Conservation (phyloP, 92 coral and sea anemone species). For the Epizoanthus scotinus region DNA sequence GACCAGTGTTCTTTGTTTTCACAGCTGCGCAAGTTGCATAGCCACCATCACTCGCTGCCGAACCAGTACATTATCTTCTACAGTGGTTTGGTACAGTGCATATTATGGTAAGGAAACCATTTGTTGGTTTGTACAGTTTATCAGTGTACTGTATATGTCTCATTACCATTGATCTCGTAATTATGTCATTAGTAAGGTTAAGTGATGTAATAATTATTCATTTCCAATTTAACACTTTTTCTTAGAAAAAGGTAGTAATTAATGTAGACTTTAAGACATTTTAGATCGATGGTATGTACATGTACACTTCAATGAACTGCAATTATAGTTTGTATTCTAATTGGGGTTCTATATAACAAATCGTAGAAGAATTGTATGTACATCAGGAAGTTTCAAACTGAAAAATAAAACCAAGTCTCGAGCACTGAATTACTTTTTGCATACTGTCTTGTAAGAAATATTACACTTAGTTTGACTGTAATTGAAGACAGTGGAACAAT, state of each 20-base stretch:
- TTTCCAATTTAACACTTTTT: no score
- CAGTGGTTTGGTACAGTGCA: conserved; percentile 83
- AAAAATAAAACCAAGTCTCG: not conserved
- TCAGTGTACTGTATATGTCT: not conserved
- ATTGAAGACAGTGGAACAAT: no score
- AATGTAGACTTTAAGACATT: no score
- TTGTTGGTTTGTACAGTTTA: not conserved
- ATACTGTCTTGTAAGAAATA: not conserved
- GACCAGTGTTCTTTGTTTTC: conserved; percentile 12
- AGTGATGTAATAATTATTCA: no score
- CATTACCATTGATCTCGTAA: not conserved
- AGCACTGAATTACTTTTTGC: not conserved
- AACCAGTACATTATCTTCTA: conserved; percentile 92
- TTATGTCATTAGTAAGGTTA: no score
- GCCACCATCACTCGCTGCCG: conserved; percentile 81
- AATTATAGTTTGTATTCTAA: no score
- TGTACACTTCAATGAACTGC: no score
- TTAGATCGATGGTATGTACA: no score
- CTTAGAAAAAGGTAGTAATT: no score
- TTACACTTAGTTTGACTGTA: not conserved
- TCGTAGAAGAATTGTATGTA: no score
- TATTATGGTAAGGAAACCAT: conserved; percentile 74
- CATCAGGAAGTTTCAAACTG: not conserved
- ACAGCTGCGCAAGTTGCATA: conserved; percentile 79
- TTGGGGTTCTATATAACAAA: no score